Percentiles rank a stretch among this genome's conserved stretches.
Conservation (phyloP, 2,797 vertebrate species). For the Bovichtus diacanthus region DNA sequence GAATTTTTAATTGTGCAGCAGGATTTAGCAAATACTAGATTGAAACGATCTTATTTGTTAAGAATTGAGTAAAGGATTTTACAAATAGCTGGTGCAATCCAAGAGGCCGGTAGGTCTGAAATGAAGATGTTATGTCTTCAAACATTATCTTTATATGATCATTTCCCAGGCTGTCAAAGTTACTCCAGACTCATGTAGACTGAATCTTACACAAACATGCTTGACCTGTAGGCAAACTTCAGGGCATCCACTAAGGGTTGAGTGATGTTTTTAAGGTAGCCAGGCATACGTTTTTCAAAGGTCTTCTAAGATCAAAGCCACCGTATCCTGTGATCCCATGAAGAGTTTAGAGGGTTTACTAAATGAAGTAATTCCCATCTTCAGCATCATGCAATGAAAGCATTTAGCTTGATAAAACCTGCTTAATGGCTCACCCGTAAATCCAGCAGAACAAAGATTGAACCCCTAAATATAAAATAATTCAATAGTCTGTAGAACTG, state of each 20-base stretch:
- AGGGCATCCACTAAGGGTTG: conserved; percentile 1
- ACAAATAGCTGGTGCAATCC: not conserved
- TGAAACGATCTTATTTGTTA: not conserved
- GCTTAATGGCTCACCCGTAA: conserved; percentile 35
- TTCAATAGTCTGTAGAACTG: conserved; percentile 14
- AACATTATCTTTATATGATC: not conserved
- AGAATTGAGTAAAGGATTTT: not conserved
- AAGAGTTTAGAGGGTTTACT: conserved; percentile 17
- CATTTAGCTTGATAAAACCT: conserved; percentile 29
- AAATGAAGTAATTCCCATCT: conserved; percentile 25
- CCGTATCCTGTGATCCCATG: conserved; percentile 23
- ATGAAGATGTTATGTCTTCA: not conserved
- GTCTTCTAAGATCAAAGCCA: conserved; percentile 43
- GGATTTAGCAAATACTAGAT: not conserved
- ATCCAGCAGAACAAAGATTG: conserved; percentile 37
- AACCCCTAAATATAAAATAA: conserved; percentile 21
- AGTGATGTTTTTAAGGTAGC: conserved; percentile 12
- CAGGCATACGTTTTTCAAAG: conserved; percentile 10
- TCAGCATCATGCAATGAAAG: conserved; percentile 22
- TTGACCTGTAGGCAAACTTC: conserved; percentile 16
- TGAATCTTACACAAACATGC: conserved; percentile 3
- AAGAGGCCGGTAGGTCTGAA: not conserved
- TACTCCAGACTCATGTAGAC: not conserved
- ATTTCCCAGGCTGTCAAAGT: not conserved
- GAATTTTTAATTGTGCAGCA: not conserved